Conservation (phyloP, 2,113 vertebrate genomes). For the Misgurnus anguillicaudatus region DNA sequence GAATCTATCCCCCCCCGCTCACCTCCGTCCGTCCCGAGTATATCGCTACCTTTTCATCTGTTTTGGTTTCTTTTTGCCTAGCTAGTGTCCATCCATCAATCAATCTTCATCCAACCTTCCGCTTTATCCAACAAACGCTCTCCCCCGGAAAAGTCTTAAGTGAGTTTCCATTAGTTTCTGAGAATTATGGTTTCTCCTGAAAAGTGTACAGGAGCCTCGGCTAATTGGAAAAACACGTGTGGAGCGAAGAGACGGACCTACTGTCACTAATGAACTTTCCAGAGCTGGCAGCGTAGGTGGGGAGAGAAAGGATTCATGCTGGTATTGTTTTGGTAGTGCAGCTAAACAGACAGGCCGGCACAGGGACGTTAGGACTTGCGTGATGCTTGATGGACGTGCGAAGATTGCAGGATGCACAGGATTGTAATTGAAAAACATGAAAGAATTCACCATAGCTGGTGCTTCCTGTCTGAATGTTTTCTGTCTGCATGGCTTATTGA, state of each 20-base stretch:
- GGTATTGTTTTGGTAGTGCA: background rate
- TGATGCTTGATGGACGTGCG: background rate
- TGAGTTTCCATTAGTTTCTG: conserved; percentile 80
- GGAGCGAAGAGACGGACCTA: conserved; percentile 73
- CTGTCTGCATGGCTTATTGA: conserved; percentile 10
- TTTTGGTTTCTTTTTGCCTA: conserved; percentile 51
- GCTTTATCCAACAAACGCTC: conserved; percentile 54
- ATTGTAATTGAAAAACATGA: background rate
- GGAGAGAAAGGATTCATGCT: conserved; percentile 42
- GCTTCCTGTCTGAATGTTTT: conserved; percentile 23
- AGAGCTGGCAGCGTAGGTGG: conserved; percentile 66
- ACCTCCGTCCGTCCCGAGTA: background rate
- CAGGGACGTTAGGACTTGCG: no score
- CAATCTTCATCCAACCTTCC: conserved; percentile 29
- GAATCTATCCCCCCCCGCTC: conserved; percentile 57
- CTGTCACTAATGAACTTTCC: conserved; percentile 81
- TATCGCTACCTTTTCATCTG: background rate
- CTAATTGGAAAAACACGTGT: conserved; percentile 83
- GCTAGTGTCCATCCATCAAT: conserved; percentile 1
- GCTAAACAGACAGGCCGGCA: background rate
- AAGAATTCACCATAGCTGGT: background rate
- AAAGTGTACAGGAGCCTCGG: conserved; percentile 73
- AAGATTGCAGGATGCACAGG: background rate
- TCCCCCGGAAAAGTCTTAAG: conserved; percentile 71
- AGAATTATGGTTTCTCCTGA: conserved; percentile 77